Evolutionary conservation across 2,113 vertebrate genomes (phyloP), one percentile per base, ranked within the genome.

Genomic region (Pavo muticus): DNA sequence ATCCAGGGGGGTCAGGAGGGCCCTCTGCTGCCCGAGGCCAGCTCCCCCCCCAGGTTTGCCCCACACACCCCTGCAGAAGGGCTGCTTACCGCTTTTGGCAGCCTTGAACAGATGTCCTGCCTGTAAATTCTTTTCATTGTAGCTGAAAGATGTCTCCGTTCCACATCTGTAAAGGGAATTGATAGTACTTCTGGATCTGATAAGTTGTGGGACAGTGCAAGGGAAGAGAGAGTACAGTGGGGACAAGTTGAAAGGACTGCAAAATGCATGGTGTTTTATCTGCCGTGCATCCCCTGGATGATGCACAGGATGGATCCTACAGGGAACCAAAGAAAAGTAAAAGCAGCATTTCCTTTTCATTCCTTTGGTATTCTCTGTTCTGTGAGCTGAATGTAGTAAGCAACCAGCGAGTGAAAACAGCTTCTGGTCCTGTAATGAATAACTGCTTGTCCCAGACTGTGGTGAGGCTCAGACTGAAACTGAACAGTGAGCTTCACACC

Each of bases 21-120:
- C 7, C 9, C 47, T 79, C 61, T 73, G 73, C 61, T 24, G 0
- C 3, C 18, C 10, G 11, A 56, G n/a, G n/a, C 85, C 30, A 68
- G 35, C 29, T 30, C 59, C 1, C 37, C 0, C 32, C 1, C 37
- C 0, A 29, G 17, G 57, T 67, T 25, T 59, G 60, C 69, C 54
- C 59, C 0, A 0, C 13, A 24, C n/a, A 69, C 4, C 14, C 42
- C 23, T 1, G 5, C 39, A 0, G 0, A 78, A 87, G 74, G 63
- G 48, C 40, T 64, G 6, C 42, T 40, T 48, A 32, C 39, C 0
- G 1, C 32, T 52, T 54, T 14, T 7, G 23, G 56, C 25, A 64
- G 40, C 75, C 88, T 83, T 73, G 50, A 70, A 52, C 10, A 17
- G 5, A 40, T 12, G 4, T 20, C 32, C 56, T n/a, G 42, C 32